Base-by-base conservation (phyloP, 2,888 invertebrate species). In the Pheosia gnoma region DNA sequence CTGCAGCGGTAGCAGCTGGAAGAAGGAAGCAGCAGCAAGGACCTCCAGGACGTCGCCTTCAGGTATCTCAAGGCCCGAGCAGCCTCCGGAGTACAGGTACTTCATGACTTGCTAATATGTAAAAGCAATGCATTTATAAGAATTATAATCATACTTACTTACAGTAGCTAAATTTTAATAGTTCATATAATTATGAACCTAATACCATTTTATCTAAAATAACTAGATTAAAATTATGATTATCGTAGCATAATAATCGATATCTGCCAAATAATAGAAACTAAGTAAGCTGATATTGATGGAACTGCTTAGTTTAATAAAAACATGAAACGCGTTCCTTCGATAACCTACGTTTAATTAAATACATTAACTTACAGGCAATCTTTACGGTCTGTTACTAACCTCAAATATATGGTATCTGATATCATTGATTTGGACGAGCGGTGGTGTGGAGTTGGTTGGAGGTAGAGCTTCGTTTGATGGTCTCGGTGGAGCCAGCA, bases 361-460 rank as follows among this genome's bases (percentile, higher is more conserved):
- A 25, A 25, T 25, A 25, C 25, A 25, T 25, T 25, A 1, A 25
- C 25, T 25, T 25, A 25, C 25, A 47, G 11, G n/a, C 3, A 47
- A 4, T 11, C 4, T 51, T 51, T 25, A 51, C 5, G 51, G 7
- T 47, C 41, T 51, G 25, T 9, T 11, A 53, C 53, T 37, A 53
- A 97, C 97, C 95, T 98, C 97, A 87, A 98, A 98, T 79, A 98
- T 98, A 80, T 97, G 97, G 86, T 98, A 98, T 83, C 98, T 94
- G 69, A 98, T 98, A 82, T 98, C 98, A 77, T 98, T 98, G 75
- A 98, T 98, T 88, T 98, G 98, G 61, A 98, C 97, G 51, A 97
- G 96, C 0, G 98, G 98, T 45, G 97, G 91, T 13, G 91, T 80
- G 3, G 85, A 62, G 56, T 73, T 78, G 9, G 85, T 65, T 2